Base-by-base conservation (phyloP, 1,140 invertebrate genomes). In the Drosophila lacertosa region DNA sequence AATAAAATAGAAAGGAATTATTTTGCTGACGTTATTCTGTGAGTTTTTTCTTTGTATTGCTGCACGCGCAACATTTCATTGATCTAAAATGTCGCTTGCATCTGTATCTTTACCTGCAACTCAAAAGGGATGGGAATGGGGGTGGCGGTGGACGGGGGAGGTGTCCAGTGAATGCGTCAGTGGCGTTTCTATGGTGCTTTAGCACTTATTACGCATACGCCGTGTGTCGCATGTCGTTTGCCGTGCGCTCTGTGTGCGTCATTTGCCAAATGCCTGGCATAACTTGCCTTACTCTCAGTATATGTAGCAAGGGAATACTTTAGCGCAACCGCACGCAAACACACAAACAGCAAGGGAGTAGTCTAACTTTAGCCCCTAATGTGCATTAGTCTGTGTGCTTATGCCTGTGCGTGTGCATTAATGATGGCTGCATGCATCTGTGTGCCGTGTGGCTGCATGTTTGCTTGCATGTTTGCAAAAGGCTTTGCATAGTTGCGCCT, bases 201-300 rank as follows among this genome's bases (percentile, higher is more conserved):
- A 16, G 24, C 51, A 26, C 45, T 50, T 63, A 77, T 68, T 79
- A 74, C 75, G 70, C 44, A 78, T 70, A 74, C 75, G 75, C 64
- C 58, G 32, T 42, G 64, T 77, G 55, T n/a, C n/a, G n/a, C n/a
- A n/a, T 42, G 39, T 44, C 45, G 26, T 40, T 60, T 47, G 44
- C 24, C 26, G 64, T 77, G 55, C 47, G 39, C n/a, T n/a, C n/a
- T n/a, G n/a, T n/a, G 64, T 77, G 55, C 47, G 39, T 44, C 45
- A 40, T 40, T 60, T 47, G 44, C 24, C 26, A 53, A 63, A 74
- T 75, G 10, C 69, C 58, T 20, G 35, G 57, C 53, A 68, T 77
- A 55, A 60, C 69, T 63, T 22, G 33, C 57, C 40, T 22, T 2
- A 22, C 20, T 2, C 20, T 2, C 20, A 22, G 2, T 2, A 22